Evolutionary conservation across 2,888 invertebrate species (phyloP), one percentile per base, ranked within the genome.

Genomic region (Buathra laborator): DNA sequence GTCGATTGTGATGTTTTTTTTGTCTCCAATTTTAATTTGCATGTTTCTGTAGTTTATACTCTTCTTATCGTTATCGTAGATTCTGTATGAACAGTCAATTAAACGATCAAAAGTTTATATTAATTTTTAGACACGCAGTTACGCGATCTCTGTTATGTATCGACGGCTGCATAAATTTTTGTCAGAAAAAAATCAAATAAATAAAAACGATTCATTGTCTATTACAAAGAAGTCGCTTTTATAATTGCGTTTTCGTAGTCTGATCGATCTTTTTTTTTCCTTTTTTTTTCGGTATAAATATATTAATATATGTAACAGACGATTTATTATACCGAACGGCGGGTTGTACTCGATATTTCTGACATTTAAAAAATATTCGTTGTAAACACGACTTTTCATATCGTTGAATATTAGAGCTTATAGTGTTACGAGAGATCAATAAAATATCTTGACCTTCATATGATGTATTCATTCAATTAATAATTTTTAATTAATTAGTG

Each of bases 1-100:
- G 32, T 14, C 19, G 6, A 71, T 71, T 56, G 53, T 68, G 68
- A 68, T n/a, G 46, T 37, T 71, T 16, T 10, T 12, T n/a, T 48
- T 48, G n/a, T 48, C 48, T 3, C 0, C 48, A 48, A 24, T 4
- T 71, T 43, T 19, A 71, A 43, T 16, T 71, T 10, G 37, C 32
- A 37, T 37, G 16, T 19, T 16, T 51, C 1, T 32, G n/a, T 66
- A 37, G 19, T 16, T 37, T 19, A 14, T 71, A 37, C 19, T 19
- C 43, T 53, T 16, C 14, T 16, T 19, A 56, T 56, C 10, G 16
- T 51, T 51, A 16, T 51, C 32, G 37, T 56, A 56, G 0, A 37
- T 71, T 12, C 1, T 19, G 53, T 16, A 16, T 2, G 32, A 16
- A 51, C 19, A 16, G n/a, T 10, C 24, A 53, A 48, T 48, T 3